Percentiles rank a stretch among this genome's conserved stretches.
Evolutionary conservation across 2,797 vertebrate genomes (phyloP).

Genomic region (Sciurus carolinensis): DNA sequence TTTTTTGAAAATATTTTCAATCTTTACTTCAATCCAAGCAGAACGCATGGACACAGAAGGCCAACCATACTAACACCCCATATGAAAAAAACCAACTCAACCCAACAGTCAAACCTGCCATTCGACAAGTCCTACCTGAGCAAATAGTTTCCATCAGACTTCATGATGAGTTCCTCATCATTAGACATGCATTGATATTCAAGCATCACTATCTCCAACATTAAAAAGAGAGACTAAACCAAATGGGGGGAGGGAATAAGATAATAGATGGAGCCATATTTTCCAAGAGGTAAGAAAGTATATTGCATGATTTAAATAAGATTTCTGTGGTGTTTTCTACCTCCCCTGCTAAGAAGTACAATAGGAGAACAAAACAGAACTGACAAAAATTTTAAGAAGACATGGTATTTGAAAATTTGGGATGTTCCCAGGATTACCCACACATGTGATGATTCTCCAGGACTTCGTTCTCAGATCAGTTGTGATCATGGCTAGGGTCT

Average conservation of each 20-base stretch:
- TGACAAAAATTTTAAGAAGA: background rate
- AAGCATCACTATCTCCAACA: background rate
- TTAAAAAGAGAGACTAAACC: constrained; percentile 39
- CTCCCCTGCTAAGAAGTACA: background rate
- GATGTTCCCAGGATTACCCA: background rate
- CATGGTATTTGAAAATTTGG: background rate
- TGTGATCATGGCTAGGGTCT: background rate
- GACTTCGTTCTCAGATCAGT: background rate
- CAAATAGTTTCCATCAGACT: background rate
- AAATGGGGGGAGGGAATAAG: background rate
- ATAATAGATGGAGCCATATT: background rate
- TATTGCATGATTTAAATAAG: background rate
- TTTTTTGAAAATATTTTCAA: background rate
- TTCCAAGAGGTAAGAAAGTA: background rate
- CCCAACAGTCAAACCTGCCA: background rate
- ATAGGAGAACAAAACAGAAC: constrained; percentile 26
- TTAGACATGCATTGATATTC: background rate
- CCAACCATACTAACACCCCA: background rate
- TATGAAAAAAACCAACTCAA: constrained; percentile 6
- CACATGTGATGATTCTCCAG: background rate
- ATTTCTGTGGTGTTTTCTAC: background rate
- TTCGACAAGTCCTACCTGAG: background rate
- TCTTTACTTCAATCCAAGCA: background rate
- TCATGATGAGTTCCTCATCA: background rate
- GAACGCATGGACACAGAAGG: too few relatives aligned